Percentiles rank a stretch among this genome's conserved stretches.
phyloP scores from a whole-genome alignment of 1,140 invertebrate species.

The Thrips palmi region DNA sequence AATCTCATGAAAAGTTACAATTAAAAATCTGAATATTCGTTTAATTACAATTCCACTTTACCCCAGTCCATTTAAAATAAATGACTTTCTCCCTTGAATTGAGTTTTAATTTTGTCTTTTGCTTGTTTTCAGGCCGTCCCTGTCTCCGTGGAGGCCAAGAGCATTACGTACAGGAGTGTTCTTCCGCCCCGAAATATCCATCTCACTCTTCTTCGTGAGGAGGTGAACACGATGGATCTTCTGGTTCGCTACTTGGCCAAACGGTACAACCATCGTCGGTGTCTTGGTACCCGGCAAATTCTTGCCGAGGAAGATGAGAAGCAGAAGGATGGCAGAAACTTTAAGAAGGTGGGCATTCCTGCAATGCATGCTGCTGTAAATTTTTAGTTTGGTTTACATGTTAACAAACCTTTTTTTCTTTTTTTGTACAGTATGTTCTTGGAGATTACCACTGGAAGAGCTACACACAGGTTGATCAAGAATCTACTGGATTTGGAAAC shows the following conservation, averaged over 20 bases:
- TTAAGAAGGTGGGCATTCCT: constrained; percentile 71
- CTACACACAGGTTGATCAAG: constrained; percentile 56
- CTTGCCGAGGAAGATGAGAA: constrained; percentile 83
- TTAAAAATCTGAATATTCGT: not conserved
- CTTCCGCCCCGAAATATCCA: constrained; percentile 45
- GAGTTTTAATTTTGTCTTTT: constrained; percentile 7
- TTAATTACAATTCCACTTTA: not conserved
- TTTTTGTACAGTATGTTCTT: constrained; percentile 55
- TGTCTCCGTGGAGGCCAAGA: constrained; percentile 30
- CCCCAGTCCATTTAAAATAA: constrained; percentile 1
- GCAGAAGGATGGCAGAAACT: constrained; percentile 83
- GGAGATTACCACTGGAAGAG: constrained; percentile 86
- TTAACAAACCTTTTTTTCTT: constrained; percentile 5
- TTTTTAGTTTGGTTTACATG: not conserved
- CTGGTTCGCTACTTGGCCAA: constrained; percentile 61
- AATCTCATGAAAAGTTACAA: too few species aligned
- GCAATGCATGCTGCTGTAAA: not conserved
- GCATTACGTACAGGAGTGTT: constrained; percentile 53
- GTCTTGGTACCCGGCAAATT: constrained; percentile 80
- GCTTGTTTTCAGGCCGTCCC: constrained; percentile 31
- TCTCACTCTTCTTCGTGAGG: constrained; percentile 45
- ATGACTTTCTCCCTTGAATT: constrained; percentile 3
- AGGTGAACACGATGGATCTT: constrained; percentile 73
- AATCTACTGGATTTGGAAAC: constrained; percentile 56
- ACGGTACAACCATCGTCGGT: constrained; percentile 49